phyloP scores from a whole-genome alignment of 1,140 invertebrate species.

The Carcinoscorpius rotundicauda region DNA sequence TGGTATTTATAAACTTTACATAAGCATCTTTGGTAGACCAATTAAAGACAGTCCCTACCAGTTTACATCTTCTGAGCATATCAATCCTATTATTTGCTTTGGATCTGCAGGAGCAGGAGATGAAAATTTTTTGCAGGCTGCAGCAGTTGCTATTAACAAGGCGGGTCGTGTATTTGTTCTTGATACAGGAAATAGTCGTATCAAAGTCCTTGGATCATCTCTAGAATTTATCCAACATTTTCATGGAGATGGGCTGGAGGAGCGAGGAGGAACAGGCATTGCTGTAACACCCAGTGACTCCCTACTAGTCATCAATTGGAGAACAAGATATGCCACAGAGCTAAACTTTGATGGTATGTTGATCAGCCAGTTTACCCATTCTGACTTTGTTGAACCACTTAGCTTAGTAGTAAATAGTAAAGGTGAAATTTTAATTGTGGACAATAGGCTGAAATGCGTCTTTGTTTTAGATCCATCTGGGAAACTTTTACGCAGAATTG shows the following conservation, averaged over 20 bases:
- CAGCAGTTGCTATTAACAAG: constrained; percentile 50
- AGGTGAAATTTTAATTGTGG: constrained; percentile 70
- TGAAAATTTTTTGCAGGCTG: constrained; percentile 72
- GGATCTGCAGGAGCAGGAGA: constrained; percentile 56
- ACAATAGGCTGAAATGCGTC: constrained; percentile 66
- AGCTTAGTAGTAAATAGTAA: constrained; percentile 65
- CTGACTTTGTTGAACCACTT: constrained; percentile 50
- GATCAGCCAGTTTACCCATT: constrained; percentile 47
- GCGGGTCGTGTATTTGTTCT: constrained; percentile 57
- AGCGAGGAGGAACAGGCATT: constrained; percentile 66
- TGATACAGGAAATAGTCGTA: constrained; percentile 82
- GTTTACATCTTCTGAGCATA: constrained; percentile 56
- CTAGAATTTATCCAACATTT: constrained; percentile 63
- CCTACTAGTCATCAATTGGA: constrained; percentile 78
- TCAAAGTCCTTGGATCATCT: constrained; percentile 57
- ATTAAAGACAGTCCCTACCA: constrained; percentile 69
- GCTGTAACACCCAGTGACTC: constrained; percentile 36
- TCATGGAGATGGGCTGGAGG: constrained; percentile 58
- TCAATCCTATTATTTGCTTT: constrained; percentile 59
- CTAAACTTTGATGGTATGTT: constrained; percentile 46
- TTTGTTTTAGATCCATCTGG: constrained; percentile 71
- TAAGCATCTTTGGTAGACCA: constrained; percentile 69
- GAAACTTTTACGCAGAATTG: constrained; percentile 43
- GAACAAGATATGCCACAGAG: constrained; percentile 62
- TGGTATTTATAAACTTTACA: constrained; percentile 51